Conservation (phyloP, 1,140 invertebrate species). For the Drosophila rhopaloa region DNA sequence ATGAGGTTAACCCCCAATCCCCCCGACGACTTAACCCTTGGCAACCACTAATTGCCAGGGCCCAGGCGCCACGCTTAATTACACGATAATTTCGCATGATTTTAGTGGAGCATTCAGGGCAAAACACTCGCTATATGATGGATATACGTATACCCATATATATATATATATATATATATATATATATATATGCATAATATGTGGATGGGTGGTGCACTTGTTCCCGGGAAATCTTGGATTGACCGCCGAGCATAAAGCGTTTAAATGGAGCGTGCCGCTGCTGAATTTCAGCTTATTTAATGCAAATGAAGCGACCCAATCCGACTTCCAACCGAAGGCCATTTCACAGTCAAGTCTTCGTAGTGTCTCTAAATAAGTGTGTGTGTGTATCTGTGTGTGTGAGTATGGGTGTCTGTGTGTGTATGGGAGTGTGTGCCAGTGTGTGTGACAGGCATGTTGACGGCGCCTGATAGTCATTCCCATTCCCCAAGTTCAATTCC, state of each 20-base stretch:
- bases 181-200: not conserved
- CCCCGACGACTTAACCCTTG: conserved; percentile 2
- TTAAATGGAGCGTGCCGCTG: conserved; percentile 76
- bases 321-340: conserved; percentile 43
- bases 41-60: conserved; percentile 43
- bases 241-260: conserved; percentile 70
- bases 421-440: conserved; percentile 18
- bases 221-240: conserved; percentile 55
- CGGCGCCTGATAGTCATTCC: conserved; percentile 47
- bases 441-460: conserved; percentile 48
- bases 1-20: not conserved
- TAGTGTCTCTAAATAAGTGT: conserved; percentile 5
- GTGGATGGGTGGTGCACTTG: conserved; percentile 35
- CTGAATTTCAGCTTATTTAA: conserved; percentile 85
- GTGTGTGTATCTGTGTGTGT: conserved; percentile 2
- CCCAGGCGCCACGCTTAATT: conserved; percentile 73
- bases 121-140: conserved; percentile 12
- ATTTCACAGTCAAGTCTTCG: conserved; percentile 71
- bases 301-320: conserved; percentile 81
- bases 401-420: not conserved
- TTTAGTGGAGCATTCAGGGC: conserved; percentile 41
- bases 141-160: not conserved
- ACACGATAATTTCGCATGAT: conserved; percentile 82
- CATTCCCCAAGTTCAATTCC: conserved; percentile 16
- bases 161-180: not conserved